Conservation (phyloP, 2,797 vertebrate genomes). For the Helostoma temminkii region DNA sequence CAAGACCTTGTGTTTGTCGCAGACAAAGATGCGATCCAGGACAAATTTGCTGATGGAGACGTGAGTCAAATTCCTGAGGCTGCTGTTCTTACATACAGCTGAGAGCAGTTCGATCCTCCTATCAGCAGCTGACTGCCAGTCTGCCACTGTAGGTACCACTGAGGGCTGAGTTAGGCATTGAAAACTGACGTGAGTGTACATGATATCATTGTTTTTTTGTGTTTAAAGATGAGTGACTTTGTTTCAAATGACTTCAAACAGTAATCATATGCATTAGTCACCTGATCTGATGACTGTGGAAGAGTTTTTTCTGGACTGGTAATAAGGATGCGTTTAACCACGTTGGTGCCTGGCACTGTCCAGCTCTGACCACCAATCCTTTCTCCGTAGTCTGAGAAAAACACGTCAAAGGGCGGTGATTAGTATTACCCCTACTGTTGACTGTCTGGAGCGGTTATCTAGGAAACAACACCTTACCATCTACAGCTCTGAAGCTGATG, state of each 20-base stretch:
- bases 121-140: slow-evolving; percentile 82
- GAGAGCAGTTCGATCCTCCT: slow-evolving; percentile 88
- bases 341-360: slow-evolving; percentile 83
- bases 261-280: slow-evolving; percentile 51
- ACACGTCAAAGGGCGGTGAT: neutral
- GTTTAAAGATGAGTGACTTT: neutral
- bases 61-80: slow-evolving; percentile 90
- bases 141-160: slow-evolving; percentile 24
- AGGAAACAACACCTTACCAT: slow-evolving; percentile 82
- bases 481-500: slow-evolving; percentile 90
- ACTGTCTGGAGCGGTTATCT: no score
- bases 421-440: rapidly evolving
- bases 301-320: slow-evolving; percentile 71
- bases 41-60: slow-evolving; percentile 92
- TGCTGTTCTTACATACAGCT: slow-evolving; percentile 87
- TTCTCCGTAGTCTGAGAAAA: slow-evolving; percentile 85
- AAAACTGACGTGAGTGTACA: neutral
- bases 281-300: slow-evolving; percentile 82
- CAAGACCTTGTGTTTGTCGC: slow-evolving; percentile 96
- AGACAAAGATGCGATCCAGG: slow-evolving; percentile 97
- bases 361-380: slow-evolving; percentile 83
- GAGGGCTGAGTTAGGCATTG: slow-evolving; percentile 66
- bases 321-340: slow-evolving; percentile 58
- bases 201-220: neutral
- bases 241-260: neutral